phyloP scores from a whole-genome alignment of 1,140 invertebrate genomes.

The Drosophila baimaii region DNA sequence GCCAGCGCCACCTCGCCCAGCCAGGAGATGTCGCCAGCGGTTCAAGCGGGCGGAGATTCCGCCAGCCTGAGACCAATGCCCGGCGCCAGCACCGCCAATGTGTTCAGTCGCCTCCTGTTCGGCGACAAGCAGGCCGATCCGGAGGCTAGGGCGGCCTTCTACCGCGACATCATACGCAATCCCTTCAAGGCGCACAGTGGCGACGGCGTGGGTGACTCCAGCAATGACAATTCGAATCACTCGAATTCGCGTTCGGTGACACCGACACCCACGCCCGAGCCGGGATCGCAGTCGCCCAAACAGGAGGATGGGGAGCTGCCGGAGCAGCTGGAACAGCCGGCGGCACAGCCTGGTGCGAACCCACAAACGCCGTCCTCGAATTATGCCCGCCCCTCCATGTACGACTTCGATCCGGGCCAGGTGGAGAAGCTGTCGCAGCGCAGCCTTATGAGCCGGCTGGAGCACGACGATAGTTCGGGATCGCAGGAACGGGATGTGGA shows the following conservation, averaged over 20 bases:
- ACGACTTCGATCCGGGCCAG: constrained; percentile 59
- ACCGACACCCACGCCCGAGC: constrained; percentile 65
- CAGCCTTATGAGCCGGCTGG: constrained; percentile 35
- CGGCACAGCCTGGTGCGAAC: background rate
- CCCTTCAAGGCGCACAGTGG: constrained; percentile 60
- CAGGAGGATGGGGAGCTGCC: constrained; percentile 1
- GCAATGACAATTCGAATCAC: constrained; percentile 51
- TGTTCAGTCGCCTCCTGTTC: constrained; percentile 45
- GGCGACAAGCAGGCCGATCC: constrained; percentile 45
- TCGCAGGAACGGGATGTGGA: constrained; percentile 87
- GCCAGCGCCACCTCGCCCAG: constrained; percentile 31
- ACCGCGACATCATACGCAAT: constrained; percentile 67
- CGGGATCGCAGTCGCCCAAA: constrained; percentile 67
- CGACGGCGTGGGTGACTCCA: constrained; percentile 44
- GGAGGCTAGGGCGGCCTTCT: constrained; percentile 52
- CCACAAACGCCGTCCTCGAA: constrained; percentile 14
- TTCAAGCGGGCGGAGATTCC: background rate
- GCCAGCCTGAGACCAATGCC: background rate
- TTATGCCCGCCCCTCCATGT: constrained; percentile 68
- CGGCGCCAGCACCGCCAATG: background rate
- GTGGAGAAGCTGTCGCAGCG: constrained; percentile 18
- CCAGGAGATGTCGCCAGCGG: constrained; percentile 3
- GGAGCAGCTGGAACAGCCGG: background rate
- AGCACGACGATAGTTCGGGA: background rate
- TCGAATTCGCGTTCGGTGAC: constrained; percentile 69